Conservation (phyloP, 2,888 invertebrate species). For the Synergus japonicus region DNA sequence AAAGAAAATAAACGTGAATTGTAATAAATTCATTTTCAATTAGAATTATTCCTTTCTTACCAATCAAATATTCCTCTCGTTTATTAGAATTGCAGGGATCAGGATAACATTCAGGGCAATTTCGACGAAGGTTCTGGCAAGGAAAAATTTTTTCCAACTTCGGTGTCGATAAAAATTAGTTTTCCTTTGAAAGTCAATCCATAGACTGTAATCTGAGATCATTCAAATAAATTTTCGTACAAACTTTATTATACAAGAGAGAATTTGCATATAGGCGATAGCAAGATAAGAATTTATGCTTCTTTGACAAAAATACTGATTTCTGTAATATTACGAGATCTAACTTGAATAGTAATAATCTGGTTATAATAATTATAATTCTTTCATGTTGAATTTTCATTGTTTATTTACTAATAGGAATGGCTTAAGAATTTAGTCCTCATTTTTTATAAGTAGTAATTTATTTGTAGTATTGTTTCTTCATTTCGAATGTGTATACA, state of each 20-base stretch:
- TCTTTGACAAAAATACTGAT: not conserved
- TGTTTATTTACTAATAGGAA: not conserved
- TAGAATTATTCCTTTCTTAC: not conserved
- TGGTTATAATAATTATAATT: not conserved
- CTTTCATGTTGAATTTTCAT: not conserved
- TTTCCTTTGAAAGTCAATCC: not conserved
- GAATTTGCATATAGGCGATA: not conserved
- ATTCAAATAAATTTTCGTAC: not conserved
- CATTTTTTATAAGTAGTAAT: too few relatives aligned
- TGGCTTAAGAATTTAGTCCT: not conserved
- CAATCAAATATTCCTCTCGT: slow-evolving; percentile 31
- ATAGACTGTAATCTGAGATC: not conserved
- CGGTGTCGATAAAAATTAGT: not conserved
- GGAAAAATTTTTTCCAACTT: not conserved
- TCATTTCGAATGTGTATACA: not conserved
- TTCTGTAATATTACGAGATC: not conserved
- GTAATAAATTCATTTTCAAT: not conserved
- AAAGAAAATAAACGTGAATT: not conserved
- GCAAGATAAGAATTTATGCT: not conserved
- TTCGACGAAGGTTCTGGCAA: not conserved
- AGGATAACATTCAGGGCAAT: not conserved
- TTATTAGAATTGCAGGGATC: not conserved
- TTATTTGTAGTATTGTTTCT: too few relatives aligned
- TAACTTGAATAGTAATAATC: not conserved
- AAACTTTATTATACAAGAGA: not conserved